Evolutionary conservation across 2,113 vertebrate species (phyloP).

Genomic region (Rattus norvegicus): GRCr8 NC_086021.1:145816501-145817000

Average conservation of each 20-base stretch:
- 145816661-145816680: background rate
- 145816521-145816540: background rate
- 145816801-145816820: background rate
- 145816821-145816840: background rate
- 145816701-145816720: background rate
- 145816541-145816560: background rate
- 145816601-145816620: background rate
- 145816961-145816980: background rate
- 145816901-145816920: background rate
- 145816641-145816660: background rate
- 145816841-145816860: constrained; percentile 2
- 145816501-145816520: background rate
- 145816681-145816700: background rate
- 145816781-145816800: background rate
- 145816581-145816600: background rate
- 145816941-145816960: background rate
- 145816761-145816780: background rate
- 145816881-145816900: background rate
- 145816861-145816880: background rate
- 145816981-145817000: background rate
- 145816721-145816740: background rate
- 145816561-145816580: background rate
- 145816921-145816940: background rate
- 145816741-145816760: background rate
- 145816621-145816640: background rate